Evolutionary conservation across 2,797 vertebrate species (phyloP).

Genomic region (Yasuhikotakia modesta): DNA sequence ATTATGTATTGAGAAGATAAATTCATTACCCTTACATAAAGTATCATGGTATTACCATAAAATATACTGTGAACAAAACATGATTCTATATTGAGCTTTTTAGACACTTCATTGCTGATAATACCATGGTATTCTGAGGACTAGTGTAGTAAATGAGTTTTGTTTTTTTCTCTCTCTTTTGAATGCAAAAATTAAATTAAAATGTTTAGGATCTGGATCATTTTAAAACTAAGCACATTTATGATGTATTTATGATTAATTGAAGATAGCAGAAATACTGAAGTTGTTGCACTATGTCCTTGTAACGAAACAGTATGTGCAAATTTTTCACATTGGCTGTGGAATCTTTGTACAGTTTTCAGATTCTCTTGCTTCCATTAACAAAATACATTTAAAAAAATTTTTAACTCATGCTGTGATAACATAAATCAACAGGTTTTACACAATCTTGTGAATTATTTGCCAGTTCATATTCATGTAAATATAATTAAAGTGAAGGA

Average conservation of each 20-base stretch:
- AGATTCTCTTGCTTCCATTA: neutral
- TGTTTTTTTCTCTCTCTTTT: no score
- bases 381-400: neutral
- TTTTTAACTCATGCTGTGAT: neutral
- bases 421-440: neutral
- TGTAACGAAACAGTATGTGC: neutral
- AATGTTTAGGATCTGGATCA: neutral
- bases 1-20: constrained; percentile 8
- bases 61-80: neutral
- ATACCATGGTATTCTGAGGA: constrained; percentile 1
- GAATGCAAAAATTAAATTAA: no score
- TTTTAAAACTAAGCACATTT: neutral
- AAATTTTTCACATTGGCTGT: neutral
- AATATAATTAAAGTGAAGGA: neutral
- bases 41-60: neutral
- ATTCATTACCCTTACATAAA: constrained; percentile 40
- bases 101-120: neutral
- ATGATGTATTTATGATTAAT: neutral
- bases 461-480: neutral
- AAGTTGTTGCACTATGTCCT: neutral
- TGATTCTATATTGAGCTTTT: neutral
- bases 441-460: neutral
- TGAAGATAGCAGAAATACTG: neutral
- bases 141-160: neutral
- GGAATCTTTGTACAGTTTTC: neutral